Evolutionary conservation across 2,113 vertebrate genomes (phyloP), one percentile per base, ranked within the genome.

Genomic region (Alouatta palliata): DNA sequence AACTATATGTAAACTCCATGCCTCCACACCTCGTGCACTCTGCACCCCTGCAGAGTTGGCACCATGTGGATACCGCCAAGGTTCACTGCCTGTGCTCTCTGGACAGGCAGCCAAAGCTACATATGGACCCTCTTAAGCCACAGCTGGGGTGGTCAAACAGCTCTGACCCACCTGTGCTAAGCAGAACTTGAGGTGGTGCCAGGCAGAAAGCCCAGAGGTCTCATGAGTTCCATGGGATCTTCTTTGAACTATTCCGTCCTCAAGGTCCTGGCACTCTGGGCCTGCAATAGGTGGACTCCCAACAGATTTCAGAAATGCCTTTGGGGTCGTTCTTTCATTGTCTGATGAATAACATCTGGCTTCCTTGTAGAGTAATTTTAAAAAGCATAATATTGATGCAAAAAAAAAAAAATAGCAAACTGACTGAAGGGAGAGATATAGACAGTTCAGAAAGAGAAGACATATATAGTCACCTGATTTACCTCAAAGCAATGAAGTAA

Each of bases 1-100:
- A 61, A 23, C 4, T 68, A 6, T 30, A 20, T 1, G 14, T 20
- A 17, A 3, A 47, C 0, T 4, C 27, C 21, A 25, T 0, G 7
- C 12, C 45, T 77, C 32, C 35, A 27, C 6, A 49, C 11, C 14
- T 7, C 14, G 5, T 1, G 8, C 4, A 49, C 21, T 8, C 25
- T 12, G 40, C 30, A n/a, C 13, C 21, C 35, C 14, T 71, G 23
- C 66, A 37, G 23, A 54, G 14, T 2, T 37, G 35, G 49, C 12
- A 35, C 64, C 45, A 14, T 5, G 35, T n/a, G 8, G 8, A 37
- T 43, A 37, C 13, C 0, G 20, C 17, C n/a, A 14, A 7, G 3
- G 3, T 13, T 87, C 17, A 19, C n/a, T 3, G 10, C 17, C 17
- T 5, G 16, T 40, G 43, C 43, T 8, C 6, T 77, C 43, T 9